Conservation (phyloP, 2,888 invertebrate species). For the Seira musarum region DNA sequence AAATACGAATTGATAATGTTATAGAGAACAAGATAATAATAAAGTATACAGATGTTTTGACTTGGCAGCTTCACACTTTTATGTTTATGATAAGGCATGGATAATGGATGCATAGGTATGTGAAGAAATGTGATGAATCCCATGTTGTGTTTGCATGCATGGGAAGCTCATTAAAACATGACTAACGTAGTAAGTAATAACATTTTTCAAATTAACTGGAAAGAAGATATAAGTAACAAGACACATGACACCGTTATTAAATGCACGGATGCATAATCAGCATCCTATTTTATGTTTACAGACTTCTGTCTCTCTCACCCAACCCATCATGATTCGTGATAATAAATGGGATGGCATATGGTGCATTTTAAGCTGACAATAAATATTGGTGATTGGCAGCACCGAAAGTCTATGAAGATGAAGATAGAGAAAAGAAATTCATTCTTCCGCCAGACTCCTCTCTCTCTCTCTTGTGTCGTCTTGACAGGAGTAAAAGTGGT, state of each 20-base stretch:
- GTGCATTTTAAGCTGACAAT: constrained; percentile 41
- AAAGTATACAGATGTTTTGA: background rate
- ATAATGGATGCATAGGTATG: background rate
- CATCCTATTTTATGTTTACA: background rate
- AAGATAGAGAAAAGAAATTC: background rate
- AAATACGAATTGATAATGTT: too few species aligned
- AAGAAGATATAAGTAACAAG: background rate
- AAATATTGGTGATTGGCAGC: constrained; percentile 42
- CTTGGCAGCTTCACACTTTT: constrained; percentile 5
- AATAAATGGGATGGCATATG: constrained; percentile 41
- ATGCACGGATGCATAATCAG: background rate
- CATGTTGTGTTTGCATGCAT: background rate
- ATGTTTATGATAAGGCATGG: constrained; percentile 3
- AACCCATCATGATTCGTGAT: background rate
- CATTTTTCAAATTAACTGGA: constrained; percentile 8
- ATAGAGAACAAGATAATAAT: background rate
- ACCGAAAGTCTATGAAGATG: background rate
- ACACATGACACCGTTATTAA: background rate
- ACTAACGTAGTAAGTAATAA: background rate
- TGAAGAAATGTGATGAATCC: background rate
- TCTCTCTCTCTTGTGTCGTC: background rate
- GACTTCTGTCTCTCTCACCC: background rate
- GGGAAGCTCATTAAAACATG: constrained; percentile 15
- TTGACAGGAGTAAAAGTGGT: background rate
- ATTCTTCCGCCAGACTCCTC: background rate